A percentile compares a stretch with the other conserved stretches of the same genome.
These are phyloP conservation scores for Tetragnatha montana DNA, from an alignment of 2,888 invertebrate species.

Conservation along the genomic window DNA sequence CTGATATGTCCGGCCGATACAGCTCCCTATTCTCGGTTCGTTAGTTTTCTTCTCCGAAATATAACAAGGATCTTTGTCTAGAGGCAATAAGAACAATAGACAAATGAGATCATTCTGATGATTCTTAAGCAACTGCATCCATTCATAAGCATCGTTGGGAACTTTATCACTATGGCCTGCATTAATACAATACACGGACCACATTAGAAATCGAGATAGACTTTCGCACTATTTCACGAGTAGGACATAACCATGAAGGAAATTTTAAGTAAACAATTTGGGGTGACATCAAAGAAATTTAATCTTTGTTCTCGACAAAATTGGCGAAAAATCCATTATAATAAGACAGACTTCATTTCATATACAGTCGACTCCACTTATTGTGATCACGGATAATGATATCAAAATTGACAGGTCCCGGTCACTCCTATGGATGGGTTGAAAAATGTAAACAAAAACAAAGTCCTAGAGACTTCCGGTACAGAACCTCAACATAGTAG, in stretches of 20 bases:
- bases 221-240: not conserved
- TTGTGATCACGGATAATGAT: too few species aligned
- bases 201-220: not conserved
- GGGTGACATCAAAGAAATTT: not conserved
- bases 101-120: constrained; percentile 20
- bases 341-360: too few species aligned
- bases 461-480: too few species aligned
- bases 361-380: too few species aligned
- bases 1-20: constrained; percentile 7
- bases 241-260: not conserved
- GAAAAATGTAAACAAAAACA: too few species aligned
- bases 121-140: constrained; percentile 11
- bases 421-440: too few species aligned
- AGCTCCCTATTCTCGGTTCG: constrained; percentile 23
- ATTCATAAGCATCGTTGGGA: constrained; percentile 16
- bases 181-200: not conserved
- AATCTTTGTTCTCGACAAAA: not conserved
- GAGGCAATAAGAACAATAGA: constrained; percentile 32
- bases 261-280: not conserved
- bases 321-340: too few species aligned
- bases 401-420: too few species aligned
- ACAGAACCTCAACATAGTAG: too few species aligned
- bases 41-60: constrained; percentile 34
- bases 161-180: constrained; percentile 11
- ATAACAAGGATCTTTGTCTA: constrained; percentile 28